Percentiles rank a stretch among this genome's conserved stretches.
Evolutionary conservation across 1,140 invertebrate species (phyloP).

Genomic region (Drosophila ercepeae): DNA sequence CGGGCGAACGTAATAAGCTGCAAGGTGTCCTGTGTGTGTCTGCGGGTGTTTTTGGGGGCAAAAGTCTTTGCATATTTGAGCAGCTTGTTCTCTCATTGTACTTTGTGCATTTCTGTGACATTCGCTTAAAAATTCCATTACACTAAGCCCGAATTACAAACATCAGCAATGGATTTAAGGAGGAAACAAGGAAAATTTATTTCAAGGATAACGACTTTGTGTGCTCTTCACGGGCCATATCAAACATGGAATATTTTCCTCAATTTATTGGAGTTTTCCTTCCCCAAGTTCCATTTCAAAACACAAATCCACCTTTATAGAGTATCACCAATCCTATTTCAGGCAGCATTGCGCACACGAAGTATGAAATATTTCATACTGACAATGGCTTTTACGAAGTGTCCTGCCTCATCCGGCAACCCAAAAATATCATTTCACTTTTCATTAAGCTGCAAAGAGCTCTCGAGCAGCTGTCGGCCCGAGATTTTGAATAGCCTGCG

Average conservation of each 20-base stretch:
- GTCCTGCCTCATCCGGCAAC: not conserved
- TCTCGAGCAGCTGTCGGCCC: slow-evolving; percentile 56
- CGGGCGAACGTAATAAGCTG: slow-evolving; percentile 50
- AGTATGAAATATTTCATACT: slow-evolving; percentile 57
- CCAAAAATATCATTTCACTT: slow-evolving; percentile 47
- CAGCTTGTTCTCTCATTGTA: slow-evolving; percentile 65
- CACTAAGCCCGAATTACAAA: slow-evolving; percentile 74
- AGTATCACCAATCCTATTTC: slow-evolving; percentile 65
- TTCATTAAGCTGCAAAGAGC: slow-evolving; percentile 67
- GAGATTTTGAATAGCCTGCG: slow-evolving; percentile 31
- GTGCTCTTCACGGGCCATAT: not conserved
- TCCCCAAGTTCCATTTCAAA: not conserved
- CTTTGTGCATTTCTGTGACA: slow-evolving; percentile 70
- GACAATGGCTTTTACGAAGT: slow-evolving; percentile 7
- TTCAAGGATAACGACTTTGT: not conserved
- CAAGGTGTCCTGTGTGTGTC: slow-evolving; percentile 40
- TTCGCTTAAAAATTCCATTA: slow-evolving; percentile 83
- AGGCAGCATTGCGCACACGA: slow-evolving; percentile 72
- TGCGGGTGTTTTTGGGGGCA: slow-evolving; percentile 18
- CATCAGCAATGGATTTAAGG: slow-evolving; percentile 39
- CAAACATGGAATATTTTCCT: not conserved
- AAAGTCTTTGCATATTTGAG: slow-evolving; percentile 77
- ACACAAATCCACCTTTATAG: not conserved
- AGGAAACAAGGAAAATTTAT: not conserved
- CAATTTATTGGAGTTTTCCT: not conserved